Evolutionary conservation across 2,113 vertebrate genomes (phyloP).

Genomic region (Tor tambroides): DNA sequence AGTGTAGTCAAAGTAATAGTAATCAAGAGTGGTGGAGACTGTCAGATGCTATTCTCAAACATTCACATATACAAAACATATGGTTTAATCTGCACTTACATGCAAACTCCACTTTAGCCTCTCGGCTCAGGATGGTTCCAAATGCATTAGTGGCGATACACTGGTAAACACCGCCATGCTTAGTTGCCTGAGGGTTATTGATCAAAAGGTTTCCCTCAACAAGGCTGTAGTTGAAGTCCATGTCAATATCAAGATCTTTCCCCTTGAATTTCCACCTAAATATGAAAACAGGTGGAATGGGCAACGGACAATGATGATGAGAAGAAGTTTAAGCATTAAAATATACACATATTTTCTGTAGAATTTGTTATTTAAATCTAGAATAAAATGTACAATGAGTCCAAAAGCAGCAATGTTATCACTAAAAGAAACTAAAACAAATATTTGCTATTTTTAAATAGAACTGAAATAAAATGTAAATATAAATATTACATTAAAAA

Average conservation of each 20-base stretch:
- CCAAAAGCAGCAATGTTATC: too few relatives aligned
- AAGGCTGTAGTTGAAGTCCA: conserved; percentile 83
- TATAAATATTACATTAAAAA: too few relatives aligned
- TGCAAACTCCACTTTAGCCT: conserved; percentile 88
- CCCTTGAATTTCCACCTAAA: conserved; percentile 88
- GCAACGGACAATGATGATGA: neutral
- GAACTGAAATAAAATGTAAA: too few relatives aligned
- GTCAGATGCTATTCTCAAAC: neutral
- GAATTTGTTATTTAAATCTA: too few relatives aligned
- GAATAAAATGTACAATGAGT: too few relatives aligned
- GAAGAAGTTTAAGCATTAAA: neutral
- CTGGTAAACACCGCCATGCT: conserved; percentile 86
- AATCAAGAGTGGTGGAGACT: neutral
- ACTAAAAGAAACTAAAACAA: too few relatives aligned
- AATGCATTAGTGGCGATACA: conserved; percentile 87
- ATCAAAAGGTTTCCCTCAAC: conserved; percentile 86
- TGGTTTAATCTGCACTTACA: conserved; percentile 78
- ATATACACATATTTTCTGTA: too few relatives aligned
- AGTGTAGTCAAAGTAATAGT: neutral
- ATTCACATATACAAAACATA: neutral
- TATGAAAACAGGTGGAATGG: conserved; percentile 22
- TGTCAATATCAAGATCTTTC: conserved; percentile 80
- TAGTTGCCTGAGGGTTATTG: conserved; percentile 80
- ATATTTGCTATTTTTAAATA: too few relatives aligned
- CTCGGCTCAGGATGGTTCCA: conserved; percentile 86